Base-by-base conservation (phyloP, 2,797 vertebrate genomes). In the Poeciliopsis paucimaculata region DNA sequence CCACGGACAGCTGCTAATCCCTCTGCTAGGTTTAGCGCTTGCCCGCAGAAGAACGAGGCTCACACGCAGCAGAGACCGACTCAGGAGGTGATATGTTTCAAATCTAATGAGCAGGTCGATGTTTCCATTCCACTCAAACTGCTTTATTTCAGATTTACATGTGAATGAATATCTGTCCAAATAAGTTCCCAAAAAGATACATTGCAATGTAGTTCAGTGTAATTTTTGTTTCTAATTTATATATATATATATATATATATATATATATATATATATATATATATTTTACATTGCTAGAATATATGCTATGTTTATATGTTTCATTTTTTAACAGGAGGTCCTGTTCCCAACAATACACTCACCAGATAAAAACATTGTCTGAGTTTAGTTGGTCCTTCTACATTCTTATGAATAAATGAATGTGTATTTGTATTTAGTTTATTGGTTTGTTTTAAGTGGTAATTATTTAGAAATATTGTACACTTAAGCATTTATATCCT, bases 1-100 rank as follows among this genome's bases (percentile, higher is more conserved):
- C 90, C 87, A 81, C 72, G 90, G 89, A 90, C 92, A 90, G 91
- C 89, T 95, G 88, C 81, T 94, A 90, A 93, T 92, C 92, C 88
- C 80, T 90, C 79, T 89, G 91, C 89, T 83, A 85, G 90, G 82
- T 80, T 92, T 88, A 86, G 80, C 34, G 68, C 89, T 34, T 88
- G 86, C 82, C 86, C 87, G 86, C 73, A 79, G 39, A 86, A 62
- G 83, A 77, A 78, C 5, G 60, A 82, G 79, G 82, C 39, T 73
- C 79, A 78, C 76, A 62, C 15, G 6, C 43, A 2, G 62, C 31
- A 70, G 5, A 20, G 64, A 64, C 57, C 72, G 76, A 60, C 75
- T 75, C 80, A 55, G 39, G 73, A 31, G 53, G 76, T 60, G 5
- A 34, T 31, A 47, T 57, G 36, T 72, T 79, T 85, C 53, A 83